Conservation (phyloP, 2,797 vertebrate species). For the Myiotriccus ornatus region DNA sequence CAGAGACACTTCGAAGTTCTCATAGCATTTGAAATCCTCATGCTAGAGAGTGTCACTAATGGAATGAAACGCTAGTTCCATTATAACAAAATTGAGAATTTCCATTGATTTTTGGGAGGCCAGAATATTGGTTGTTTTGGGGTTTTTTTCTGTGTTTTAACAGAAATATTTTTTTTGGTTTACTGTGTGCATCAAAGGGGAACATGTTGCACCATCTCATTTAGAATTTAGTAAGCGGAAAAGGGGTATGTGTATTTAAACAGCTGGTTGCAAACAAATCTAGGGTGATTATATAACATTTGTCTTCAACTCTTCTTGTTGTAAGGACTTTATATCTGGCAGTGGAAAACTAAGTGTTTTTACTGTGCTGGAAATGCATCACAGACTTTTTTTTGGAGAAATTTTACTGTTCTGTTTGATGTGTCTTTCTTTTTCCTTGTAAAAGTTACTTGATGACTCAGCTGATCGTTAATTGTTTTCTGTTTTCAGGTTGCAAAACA, state of each 20-base stretch:
- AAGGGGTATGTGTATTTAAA: not conserved
- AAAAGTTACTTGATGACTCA: slow-evolving; percentile 42
- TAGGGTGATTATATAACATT: not conserved
- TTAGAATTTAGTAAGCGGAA: not conserved
- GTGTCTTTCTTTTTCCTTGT: slow-evolving; percentile 13
- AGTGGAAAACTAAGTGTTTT: not conserved
- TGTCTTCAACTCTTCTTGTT: not conserved
- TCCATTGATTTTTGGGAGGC: not conserved
- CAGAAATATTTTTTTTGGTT: not conserved
- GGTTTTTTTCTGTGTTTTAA: not conserved
- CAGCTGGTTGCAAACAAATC: not conserved
- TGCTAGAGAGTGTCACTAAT: not conserved
- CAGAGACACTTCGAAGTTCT: not conserved
- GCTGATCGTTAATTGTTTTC: slow-evolving; percentile 66
- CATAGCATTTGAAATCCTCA: not conserved
- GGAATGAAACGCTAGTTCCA: not conserved
- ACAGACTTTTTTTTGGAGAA: not conserved
- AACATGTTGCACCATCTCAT: not conserved
- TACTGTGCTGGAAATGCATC: not conserved
- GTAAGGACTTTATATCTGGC: not conserved
- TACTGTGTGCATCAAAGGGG: not conserved
- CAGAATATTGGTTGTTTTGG: not conserved
- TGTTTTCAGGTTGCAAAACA: slow-evolving; percentile 79
- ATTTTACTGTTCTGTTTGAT: not conserved
- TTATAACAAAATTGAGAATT: not conserved